These are phyloP conservation scores for Orientallactaga sibirica DNA, from an alignment of 2,797 vertebrate genomes.

Conservation along the genomic window DNA sequence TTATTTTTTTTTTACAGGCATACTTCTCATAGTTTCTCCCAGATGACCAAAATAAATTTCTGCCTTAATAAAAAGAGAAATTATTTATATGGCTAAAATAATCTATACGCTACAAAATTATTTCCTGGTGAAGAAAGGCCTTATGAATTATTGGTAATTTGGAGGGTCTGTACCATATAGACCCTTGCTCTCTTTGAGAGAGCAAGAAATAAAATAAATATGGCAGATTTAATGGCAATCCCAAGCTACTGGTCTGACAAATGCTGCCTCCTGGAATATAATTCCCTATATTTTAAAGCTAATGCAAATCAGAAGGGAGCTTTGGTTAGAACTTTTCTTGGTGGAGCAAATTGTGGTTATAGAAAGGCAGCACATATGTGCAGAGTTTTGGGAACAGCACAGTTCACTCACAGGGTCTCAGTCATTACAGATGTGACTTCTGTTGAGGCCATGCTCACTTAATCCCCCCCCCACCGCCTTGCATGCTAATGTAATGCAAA, in stretches of 20 bases:
- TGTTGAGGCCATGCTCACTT: background rate
- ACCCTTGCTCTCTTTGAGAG: slow-evolving; percentile 31
- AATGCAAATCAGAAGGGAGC: slow-evolving; percentile 36
- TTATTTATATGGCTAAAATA: slow-evolving; percentile 82
- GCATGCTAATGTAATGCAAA: background rate
- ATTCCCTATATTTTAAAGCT: slow-evolving; percentile 50
- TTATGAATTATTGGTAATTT: slow-evolving; percentile 75
- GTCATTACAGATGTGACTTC: background rate
- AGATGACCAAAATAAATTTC: slow-evolving; percentile 77
- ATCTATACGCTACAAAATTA: slow-evolving; percentile 69
- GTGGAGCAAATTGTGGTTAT: slow-evolving; percentile 8
- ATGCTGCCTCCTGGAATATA: slow-evolving; percentile 59
- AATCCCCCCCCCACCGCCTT: background rate
- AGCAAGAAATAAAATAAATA: slow-evolving; percentile 55
- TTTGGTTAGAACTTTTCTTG: background rate
- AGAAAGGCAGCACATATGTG: background rate
- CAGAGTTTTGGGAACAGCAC: slow-evolving; percentile 4
- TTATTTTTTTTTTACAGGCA: background rate
- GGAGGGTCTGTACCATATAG: slow-evolving; percentile 46
- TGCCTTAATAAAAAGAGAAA: slow-evolving; percentile 77
- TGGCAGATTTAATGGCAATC: slow-evolving; percentile 52
- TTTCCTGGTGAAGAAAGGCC: slow-evolving; percentile 72
- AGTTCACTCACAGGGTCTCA: background rate
- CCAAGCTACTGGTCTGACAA: slow-evolving; percentile 23
- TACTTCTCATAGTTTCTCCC: slow-evolving; percentile 66